Base-by-base conservation (phyloP, 2,113 vertebrate genomes). In the Peucedramus taeniatus region DNA sequence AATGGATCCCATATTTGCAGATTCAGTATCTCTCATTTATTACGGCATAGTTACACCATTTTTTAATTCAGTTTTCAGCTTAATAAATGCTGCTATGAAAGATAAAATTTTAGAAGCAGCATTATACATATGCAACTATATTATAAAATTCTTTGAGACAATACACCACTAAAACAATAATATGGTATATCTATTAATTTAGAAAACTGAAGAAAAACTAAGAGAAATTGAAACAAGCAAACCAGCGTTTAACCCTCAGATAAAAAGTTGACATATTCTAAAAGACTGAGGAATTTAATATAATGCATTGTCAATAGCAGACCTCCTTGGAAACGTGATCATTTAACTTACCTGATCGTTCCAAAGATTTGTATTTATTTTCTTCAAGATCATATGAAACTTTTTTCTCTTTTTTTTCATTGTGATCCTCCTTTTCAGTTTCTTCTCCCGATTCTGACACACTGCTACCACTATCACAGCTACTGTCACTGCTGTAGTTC, bases 331-430 rank as follows among this genome's bases (percentile, higher is more conserved):
- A 70, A 82, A 82, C 59, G 51, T 40, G 35, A 91, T 80, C 26
- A 70, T n/a, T 81, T 63, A 60, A 97, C 97, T 98, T 98, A 99
- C 99, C 98, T 94, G 99, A 98, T 91, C 98, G 98, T 78, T 99
- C 99, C 13, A 98, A 96, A 79, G 98, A 95, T 80, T 98, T 99
- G 83, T 95, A 98, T 94, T 98, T 98, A 96, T 97, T 96, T 75
- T 98, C 98, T 75, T 98, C 98, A 81, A 98, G 96, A 94, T 98
- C 97, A 54, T 98, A 99, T 3, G 98, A 98, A 69, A 98, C 98
- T 92, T 98, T 99, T 91, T 99, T 99, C 91, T 98, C 98, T 57
- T 97, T 97, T 89, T 98, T 98, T 77, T 98, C 97, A 65, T 89
- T 95, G 51, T 97, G 96, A 83, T 97, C 96, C 78, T 98, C 97